phyloP scores from a whole-genome alignment of 2,113 vertebrate genomes.

The Oncorhynchus clarkii region DNA sequence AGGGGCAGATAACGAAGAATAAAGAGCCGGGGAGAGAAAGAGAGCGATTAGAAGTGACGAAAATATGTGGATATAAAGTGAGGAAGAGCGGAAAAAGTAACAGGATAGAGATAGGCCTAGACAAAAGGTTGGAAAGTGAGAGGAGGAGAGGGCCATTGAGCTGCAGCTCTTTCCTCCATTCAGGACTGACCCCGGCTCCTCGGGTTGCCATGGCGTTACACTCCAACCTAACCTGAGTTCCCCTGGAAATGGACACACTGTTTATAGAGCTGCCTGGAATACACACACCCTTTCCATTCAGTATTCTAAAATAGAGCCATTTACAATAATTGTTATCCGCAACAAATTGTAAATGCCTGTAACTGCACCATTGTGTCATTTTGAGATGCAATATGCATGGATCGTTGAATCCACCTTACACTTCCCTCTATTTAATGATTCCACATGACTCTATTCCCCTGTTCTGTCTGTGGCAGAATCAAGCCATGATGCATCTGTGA shows the following conservation, averaged over 20 bases:
- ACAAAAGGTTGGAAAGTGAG: constrained; percentile 43
- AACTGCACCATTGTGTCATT: neutral
- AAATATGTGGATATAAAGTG: constrained; percentile 42
- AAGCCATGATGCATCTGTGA: constrained; percentile 5
- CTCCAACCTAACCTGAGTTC: constrained; percentile 10
- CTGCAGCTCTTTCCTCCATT: constrained; percentile 31
- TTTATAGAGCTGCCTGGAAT: neutral
- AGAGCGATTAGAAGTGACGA: constrained; percentile 22
- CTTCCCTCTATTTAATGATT: neutral
- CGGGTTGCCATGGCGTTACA: constrained; percentile 10
- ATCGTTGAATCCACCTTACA: neutral
- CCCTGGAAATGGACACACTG: constrained; percentile 12
- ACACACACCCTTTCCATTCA: constrained; percentile 1
- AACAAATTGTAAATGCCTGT: neutral
- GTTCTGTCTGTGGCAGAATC: neutral
- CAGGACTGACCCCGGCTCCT: constrained; percentile 16
- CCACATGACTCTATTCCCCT: too few relatives aligned
- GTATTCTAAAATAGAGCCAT: neutral
- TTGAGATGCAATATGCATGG: neutral
- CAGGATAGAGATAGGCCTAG: constrained; percentile 37
- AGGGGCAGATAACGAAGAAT: neutral
- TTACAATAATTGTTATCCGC: neutral
- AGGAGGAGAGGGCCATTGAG: constrained; percentile 34
- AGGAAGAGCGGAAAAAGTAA: constrained; percentile 27
- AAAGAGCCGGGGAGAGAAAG: constrained; percentile 39